phyloP scores from a whole-genome alignment of 2,113 vertebrate genomes.

The Machaerirhynchus nigripectus region DNA sequence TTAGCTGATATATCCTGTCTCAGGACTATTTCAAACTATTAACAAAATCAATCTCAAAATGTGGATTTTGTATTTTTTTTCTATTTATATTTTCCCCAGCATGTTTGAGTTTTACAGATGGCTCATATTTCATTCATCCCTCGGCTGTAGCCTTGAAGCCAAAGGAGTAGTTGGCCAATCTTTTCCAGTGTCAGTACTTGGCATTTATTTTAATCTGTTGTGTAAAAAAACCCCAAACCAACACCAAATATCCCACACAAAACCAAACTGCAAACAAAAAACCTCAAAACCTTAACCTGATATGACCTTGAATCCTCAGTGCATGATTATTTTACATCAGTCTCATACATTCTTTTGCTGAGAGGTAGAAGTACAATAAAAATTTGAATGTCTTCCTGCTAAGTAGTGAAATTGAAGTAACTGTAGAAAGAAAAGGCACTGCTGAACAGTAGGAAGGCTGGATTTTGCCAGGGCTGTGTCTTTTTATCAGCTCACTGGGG shows the following conservation, averaged over 20 bases:
- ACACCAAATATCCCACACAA: background rate
- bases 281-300: background rate
- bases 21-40: conserved; percentile 36
- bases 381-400: conserved; percentile 62
- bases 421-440: conserved; percentile 26
- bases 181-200: background rate
- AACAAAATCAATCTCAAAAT: conserved; percentile 29
- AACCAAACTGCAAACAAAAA: background rate
- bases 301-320: conserved; percentile 3
- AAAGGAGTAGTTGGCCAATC: background rate
- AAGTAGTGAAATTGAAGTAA: conserved; percentile 58
- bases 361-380: conserved; percentile 48
- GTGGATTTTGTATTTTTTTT: background rate
- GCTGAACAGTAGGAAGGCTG: conserved; percentile 44
- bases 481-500: conserved; percentile 48
- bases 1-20: conserved; percentile 18
- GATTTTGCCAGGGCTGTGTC: background rate
- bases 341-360: conserved; percentile 19
- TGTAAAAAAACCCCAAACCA: background rate
- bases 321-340: conserved; percentile 46
- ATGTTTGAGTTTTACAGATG: conserved; percentile 41
- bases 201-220: conserved; percentile 27
- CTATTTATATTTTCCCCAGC: background rate
- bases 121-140: background rate
- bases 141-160: conserved; percentile 14